Base-by-base conservation (phyloP, 2,888 invertebrate genomes). In the Lasiommata megera region DNA sequence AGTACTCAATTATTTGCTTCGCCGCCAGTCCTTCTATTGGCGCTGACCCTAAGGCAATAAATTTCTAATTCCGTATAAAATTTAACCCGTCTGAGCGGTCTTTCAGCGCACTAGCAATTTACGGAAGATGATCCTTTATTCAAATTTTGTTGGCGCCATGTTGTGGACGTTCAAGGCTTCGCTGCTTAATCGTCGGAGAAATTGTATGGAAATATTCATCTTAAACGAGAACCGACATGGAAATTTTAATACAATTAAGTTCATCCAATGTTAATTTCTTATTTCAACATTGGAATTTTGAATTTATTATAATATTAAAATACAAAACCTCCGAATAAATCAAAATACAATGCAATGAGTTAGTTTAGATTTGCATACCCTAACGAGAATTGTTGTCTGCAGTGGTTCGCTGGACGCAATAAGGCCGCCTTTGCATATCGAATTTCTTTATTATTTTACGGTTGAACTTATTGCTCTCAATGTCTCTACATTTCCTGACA, bases 111-210 rank as follows among this genome's bases (percentile, higher is more conserved):
- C 60, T 56, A 66, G 63, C 60, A 64, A 61, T 60, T 62, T 63
- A 61, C 63, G 53, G 47, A 63, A 63, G 60, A 61, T 69, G 71
- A 71, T 67, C 57, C 67, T 71, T 71, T 69, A 70, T 73, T 73
- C 66, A 70, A 70, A 70, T 65, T 68, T 69, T 62, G 67, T 64
- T 67, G 63, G 65, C 62, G 67, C 64, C 57, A 60, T 60, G 64
- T 62, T 68, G 67, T 59, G 61, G 69, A 62, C 57, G 51, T 11
- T 59, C 65, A 65, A 68, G 65, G 61, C 61, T 72, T 71, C 73
- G 66, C 61, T 68, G 56, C 60, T 70, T 50, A 65, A 70, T 68
- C 64, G 64, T 62, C 60, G 64, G 64, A 18, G 60, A 75, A 77
- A 76, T 74, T 74, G 71, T 48, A 53, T 54, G 28, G 36, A 47